Conservation (phyloP, 2,797 vertebrate genomes). For the Ambastaia sidthimunki region DNA sequence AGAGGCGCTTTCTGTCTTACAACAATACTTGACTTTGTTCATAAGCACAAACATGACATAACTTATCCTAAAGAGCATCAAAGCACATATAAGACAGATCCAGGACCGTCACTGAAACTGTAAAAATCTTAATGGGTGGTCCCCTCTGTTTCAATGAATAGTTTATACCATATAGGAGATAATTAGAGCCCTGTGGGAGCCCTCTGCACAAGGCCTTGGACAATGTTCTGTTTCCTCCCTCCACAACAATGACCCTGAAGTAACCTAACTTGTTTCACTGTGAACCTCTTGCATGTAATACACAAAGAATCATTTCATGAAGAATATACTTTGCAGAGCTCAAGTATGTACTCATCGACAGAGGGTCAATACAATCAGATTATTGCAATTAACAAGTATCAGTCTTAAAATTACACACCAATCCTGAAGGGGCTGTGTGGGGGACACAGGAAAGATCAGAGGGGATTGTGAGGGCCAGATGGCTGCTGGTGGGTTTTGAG, state of each 20-base stretch:
- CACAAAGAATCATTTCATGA: background rate
- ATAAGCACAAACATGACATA: constrained; percentile 22
- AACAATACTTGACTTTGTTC: constrained; percentile 48
- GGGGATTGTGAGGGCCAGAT: constrained; percentile 63
- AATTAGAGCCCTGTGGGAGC: background rate
- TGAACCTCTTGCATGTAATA: background rate
- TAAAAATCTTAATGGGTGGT: background rate
- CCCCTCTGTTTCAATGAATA: background rate
- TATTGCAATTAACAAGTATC: constrained; percentile 16
- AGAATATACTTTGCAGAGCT: background rate
- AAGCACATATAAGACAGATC: constrained; percentile 2
- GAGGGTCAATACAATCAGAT: background rate
- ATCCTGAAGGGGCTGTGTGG: background rate
- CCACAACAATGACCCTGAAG: background rate
- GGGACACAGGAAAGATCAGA: constrained; percentile 65
- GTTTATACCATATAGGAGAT: background rate
- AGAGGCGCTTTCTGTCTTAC: constrained; percentile 19
- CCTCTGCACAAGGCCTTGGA: background rate
- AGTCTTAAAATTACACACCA: constrained; percentile 13
- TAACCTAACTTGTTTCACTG: background rate
- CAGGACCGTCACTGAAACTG: background rate
- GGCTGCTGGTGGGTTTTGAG: constrained; percentile 56
- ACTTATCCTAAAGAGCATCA: background rate
- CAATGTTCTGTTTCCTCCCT: too few relatives aligned
- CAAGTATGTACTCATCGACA: background rate